Conservation (phyloP, 2,113 vertebrate genomes). For the Gnathonemus longibarbis region DNA sequence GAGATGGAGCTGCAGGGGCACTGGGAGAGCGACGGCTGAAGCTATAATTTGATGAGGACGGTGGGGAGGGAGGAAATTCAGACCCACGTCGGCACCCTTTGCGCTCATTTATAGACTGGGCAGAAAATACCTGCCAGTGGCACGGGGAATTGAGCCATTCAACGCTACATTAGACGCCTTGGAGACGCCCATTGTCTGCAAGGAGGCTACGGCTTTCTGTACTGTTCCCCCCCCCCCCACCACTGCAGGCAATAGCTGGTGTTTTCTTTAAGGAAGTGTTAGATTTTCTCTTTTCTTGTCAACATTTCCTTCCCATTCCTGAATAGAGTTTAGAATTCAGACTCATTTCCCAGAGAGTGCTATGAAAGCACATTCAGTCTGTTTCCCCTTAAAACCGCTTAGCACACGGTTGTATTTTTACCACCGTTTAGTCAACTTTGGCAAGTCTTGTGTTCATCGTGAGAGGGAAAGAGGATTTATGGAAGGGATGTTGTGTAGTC, state of each 20-base stretch:
- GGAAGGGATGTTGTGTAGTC: not conserved
- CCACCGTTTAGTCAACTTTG: not conserved
- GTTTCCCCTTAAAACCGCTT: not conserved
- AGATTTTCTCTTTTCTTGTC: not conserved
- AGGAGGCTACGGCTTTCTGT: not conserved
- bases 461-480: not conserved
- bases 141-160: conserved; percentile 32
- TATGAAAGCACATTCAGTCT: not conserved
- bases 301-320: not conserved
- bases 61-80: conserved; percentile 20
- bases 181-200: conserved; percentile 31
- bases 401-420: not conserved
- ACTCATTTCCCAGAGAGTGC: conserved; percentile 10
- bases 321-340: conserved; percentile 5
- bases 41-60: not conserved
- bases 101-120: conserved; percentile 25
- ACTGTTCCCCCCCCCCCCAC: not conserved
- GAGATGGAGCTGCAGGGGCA: conserved; percentile 34
- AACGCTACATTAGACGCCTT: conserved; percentile 34
- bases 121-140: conserved; percentile 40
- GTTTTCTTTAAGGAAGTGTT: not conserved
- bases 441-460: not conserved
- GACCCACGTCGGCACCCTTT: conserved; percentile 37
- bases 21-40: conserved; percentile 30
- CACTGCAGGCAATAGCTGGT: not conserved